Percentiles rank a stretch among this genome's conserved stretches.
phyloP scores from a whole-genome alignment of 2,797 vertebrate genomes.

The Alcedo atthis region DNA sequence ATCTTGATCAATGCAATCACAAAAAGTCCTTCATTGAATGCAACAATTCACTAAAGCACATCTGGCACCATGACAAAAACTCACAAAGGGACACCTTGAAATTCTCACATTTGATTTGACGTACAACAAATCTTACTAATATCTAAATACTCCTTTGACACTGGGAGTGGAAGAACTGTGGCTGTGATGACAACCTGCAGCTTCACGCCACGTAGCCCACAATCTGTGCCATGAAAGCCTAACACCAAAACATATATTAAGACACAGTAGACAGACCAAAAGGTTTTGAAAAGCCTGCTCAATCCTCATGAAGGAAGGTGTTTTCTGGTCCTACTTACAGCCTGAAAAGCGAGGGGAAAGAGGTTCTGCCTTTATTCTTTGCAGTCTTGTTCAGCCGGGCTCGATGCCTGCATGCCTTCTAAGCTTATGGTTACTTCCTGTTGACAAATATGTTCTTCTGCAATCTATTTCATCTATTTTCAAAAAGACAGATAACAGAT shows the following conservation, averaged over 20 bases:
- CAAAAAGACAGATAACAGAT: neutral
- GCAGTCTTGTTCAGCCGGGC: neutral
- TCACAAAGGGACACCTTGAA: neutral
- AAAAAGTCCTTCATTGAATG: neutral
- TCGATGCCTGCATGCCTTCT: neutral
- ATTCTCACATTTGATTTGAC: neutral
- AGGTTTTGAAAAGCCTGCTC: neutral
- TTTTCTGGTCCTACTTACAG: neutral
- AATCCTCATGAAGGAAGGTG: neutral
- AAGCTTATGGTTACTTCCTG: neutral
- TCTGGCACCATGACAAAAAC: neutral
- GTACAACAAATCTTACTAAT: neutral
- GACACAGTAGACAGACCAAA: neutral
- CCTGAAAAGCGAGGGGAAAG: neutral
- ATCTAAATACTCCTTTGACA: neutral
- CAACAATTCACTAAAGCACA: neutral
- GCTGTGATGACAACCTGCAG: neutral
- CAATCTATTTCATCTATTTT: neutral
- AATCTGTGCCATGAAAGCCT: neutral
- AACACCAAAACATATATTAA: neutral
- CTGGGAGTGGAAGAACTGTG: neutral
- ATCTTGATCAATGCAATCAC: constrained; percentile 42
- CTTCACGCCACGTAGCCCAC: rapidly evolving
- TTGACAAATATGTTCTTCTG: neutral
- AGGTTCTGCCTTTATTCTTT: neutral